Evolutionary conservation across 1,140 invertebrate genomes (phyloP).

Genomic region (Drosophila equinoxialis): DNA sequence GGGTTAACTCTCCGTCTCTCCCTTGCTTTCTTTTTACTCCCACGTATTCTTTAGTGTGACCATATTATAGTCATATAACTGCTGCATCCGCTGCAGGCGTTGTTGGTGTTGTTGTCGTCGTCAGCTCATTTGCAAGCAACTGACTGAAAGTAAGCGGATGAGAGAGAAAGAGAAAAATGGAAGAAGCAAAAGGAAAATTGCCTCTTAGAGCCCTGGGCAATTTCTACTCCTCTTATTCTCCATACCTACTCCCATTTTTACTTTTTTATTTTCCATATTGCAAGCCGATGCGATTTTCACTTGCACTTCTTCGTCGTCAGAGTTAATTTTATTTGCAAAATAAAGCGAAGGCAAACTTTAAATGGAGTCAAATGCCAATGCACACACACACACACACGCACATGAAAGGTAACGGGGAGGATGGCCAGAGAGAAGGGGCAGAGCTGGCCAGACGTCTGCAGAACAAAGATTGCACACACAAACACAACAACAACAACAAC

Average conservation of each 20-base stretch:
- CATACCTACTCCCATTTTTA: background rate
- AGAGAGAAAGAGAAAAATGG: background rate
- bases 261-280: background rate
- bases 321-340: conserved; percentile 82
- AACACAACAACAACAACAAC: conserved; percentile 51
- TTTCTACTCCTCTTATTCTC: conserved; percentile 19
- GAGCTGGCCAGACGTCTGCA: conserved; percentile 70
- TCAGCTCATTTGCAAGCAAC: conserved; percentile 69
- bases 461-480: conserved; percentile 76
- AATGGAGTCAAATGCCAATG: conserved; percentile 80
- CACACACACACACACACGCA: conserved; percentile 43
- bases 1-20: too few species aligned
- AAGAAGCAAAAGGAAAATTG: conserved; percentile 16
- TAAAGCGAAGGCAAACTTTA: conserved; percentile 80
- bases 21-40: background rate
- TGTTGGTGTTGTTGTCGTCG: conserved; percentile 23
- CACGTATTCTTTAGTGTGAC: conserved; percentile 25
- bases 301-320: conserved; percentile 70
- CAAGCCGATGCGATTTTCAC: conserved; percentile 56
- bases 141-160: conserved; percentile 21
- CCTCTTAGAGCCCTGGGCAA: conserved; percentile 55
- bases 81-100: background rate
- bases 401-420: background rate
- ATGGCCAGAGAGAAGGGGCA: conserved; percentile 5
- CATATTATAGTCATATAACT: conserved; percentile 60